Conservation (phyloP, 2,888 invertebrate species). For the Platycnemis pennipes region DNA sequence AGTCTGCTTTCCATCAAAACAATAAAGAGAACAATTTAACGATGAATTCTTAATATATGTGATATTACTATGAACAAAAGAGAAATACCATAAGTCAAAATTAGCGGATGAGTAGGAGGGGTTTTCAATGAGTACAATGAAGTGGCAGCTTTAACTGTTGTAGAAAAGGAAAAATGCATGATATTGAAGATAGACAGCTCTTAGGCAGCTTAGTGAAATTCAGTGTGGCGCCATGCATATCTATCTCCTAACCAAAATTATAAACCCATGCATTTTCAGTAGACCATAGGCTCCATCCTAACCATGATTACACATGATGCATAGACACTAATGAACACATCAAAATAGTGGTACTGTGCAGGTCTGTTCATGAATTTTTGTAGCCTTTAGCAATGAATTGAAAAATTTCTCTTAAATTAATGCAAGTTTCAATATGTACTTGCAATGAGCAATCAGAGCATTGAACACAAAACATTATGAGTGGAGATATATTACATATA, state of each 20-base stretch:
- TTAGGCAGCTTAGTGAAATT: neutral
- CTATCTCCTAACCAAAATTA: neutral
- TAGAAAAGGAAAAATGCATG: neutral
- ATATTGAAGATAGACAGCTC: neutral
- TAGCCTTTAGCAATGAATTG: neutral
- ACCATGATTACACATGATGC: neutral
- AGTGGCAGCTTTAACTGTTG: no score
- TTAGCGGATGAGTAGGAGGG: neutral
- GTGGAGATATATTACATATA: slow-evolving; percentile 8
- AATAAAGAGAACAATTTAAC: neutral
- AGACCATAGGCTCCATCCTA: neutral
- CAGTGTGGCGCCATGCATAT: no score
- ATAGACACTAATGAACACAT: neutral
- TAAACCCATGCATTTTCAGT: neutral
- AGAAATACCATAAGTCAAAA: neutral
- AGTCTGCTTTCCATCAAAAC: neutral
- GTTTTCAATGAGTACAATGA: no score
- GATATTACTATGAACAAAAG: neutral
- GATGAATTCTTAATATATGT: neutral
- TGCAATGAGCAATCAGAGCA: slow-evolving; percentile 15
- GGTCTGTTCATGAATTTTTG: neutral
- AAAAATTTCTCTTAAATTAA: neutral
- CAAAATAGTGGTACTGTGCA: slow-evolving; percentile 34
- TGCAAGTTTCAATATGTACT: slow-evolving; percentile 15
- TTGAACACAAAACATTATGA: neutral